Evolutionary conservation across 2,888 invertebrate species (phyloP).

Genomic region (Flabesymbios commensalis): DNA sequence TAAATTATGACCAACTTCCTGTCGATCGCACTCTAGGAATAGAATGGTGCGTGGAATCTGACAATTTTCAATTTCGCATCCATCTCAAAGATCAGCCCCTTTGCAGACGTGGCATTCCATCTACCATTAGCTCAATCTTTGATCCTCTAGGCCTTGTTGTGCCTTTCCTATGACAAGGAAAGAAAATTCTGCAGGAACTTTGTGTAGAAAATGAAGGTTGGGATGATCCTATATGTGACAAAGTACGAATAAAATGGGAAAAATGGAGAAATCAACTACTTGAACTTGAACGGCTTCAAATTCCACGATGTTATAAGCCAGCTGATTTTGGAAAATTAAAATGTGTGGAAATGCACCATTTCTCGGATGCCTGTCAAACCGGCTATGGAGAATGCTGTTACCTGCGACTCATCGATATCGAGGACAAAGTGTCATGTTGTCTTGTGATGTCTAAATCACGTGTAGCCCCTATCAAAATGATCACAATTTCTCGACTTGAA

Average conservation of each 20-base stretch:
- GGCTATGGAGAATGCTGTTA: conserved; percentile 8
- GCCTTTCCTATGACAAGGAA: conserved; percentile 29
- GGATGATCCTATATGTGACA: conserved; percentile 30
- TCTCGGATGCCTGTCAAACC: conserved; percentile 10
- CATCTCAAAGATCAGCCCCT: conserved; percentile 27
- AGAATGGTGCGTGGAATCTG: conserved; percentile 34
- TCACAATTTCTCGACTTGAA: conserved; percentile 34
- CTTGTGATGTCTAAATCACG: conserved; percentile 26
- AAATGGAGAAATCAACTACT: conserved; percentile 1
- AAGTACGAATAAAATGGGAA: not conserved
- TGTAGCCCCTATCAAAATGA: conserved; percentile 31
- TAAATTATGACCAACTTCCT: not conserved
- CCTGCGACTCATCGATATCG: not conserved
- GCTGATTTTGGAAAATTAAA: conserved; percentile 1
- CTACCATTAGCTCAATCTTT: conserved; percentile 32
- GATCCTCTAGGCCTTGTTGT: conserved; percentile 39
- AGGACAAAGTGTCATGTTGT: not conserved
- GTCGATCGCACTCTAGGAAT: conserved; percentile 19
- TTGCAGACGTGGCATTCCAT: conserved; percentile 33
- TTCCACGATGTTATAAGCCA: conserved; percentile 13
- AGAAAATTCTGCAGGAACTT: conserved; percentile 32
- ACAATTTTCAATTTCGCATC: conserved; percentile 33
- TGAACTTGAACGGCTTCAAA: not conserved
- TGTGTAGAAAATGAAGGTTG: conserved; percentile 20
- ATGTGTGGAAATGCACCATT: not conserved